Base-by-base conservation (phyloP, 53 echinoderm and acorn worm genomes). In the Henricia sp. region DNA sequence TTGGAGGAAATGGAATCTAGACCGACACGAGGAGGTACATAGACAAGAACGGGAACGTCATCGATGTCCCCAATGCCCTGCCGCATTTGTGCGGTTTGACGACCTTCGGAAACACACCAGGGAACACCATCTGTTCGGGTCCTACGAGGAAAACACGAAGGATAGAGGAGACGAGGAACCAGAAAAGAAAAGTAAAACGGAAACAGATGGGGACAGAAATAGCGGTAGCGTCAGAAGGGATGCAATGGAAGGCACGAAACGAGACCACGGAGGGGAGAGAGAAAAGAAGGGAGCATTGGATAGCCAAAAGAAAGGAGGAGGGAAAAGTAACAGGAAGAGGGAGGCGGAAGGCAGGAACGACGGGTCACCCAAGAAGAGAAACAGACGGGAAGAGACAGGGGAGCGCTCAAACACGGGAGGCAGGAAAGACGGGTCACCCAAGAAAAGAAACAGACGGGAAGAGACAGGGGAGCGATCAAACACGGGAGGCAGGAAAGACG, bases 1-100 rank as follows among this genome's bases (percentile, higher is more conserved):
- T 19, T 71, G 30, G 51, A 71, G 48, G 2, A 33, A 14, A 29
- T 71, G 71, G 48, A 71, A 48, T 5, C 19, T 48, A 12, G 9
- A 39, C 10, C 20, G 37, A 2, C 52, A 53, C 12, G 2, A 21
- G 12, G 46, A 55, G 24, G 23, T 24, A 0, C 35, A 74, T 12
- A n/a, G 25, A 8, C 9, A 0, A 4, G 39, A 74, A 20, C 35
- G 37, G 23, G 74, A 54, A 5, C 20, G 24, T 0, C 33, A n/a
- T 35, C 8, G 74, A 9, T 74, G 74, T 13, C 54, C 72, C 4
- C 52, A 50, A 14, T 64, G 64, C 35, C 35, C 64, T 2, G 51
- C 32, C 12, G 3, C 51, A 17, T 71, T 35, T 32, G 8, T 19
- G 0, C 30, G 50, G 13, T 51, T 71, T 12, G 52, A 71, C 1